These are phyloP conservation scores for Leptodactylus fallax DNA, from an alignment of 2,797 vertebrate genomes.

Conservation along the genomic window DNA sequence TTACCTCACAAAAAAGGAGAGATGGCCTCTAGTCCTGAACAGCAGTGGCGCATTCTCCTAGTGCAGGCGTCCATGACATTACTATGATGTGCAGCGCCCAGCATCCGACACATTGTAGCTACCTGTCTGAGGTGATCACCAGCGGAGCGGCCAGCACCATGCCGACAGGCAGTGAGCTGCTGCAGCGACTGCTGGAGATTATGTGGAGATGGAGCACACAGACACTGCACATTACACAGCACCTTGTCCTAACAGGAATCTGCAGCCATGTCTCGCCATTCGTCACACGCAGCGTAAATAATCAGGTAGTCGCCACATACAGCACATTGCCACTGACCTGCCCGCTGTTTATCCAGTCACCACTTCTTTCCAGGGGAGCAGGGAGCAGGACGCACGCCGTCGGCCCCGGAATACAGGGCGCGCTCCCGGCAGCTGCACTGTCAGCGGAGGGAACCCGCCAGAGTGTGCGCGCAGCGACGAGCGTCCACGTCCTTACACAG, in stretches of 20 bases:
- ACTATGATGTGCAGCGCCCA: not conserved
- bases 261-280: slow-evolving; percentile 4
- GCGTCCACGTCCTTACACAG: not conserved
- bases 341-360: not conserved
- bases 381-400: not conserved
- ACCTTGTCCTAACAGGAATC: not conserved
- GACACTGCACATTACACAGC: not conserved
- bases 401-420: slow-evolving; percentile 3
- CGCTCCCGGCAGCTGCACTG: slow-evolving; percentile 23
- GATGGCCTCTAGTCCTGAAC: not conserved
- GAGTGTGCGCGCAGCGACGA: not conserved
- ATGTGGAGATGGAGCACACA: not conserved
- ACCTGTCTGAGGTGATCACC: not conserved
- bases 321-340: slow-evolving; percentile 7
- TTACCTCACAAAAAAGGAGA: not conserved
- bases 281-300: not conserved
- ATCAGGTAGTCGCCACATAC: not conserved
- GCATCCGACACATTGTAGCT: not conserved
- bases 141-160: not conserved
- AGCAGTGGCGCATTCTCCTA: not conserved
- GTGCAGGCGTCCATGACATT: not conserved
- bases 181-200: not conserved
- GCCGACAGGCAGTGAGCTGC: too few relatives aligned
- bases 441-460: slow-evolving; percentile 14
- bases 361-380: not conserved